Evolutionary conservation across 2,888 invertebrate species (phyloP).

Genomic region (Andrena marginata): DNA sequence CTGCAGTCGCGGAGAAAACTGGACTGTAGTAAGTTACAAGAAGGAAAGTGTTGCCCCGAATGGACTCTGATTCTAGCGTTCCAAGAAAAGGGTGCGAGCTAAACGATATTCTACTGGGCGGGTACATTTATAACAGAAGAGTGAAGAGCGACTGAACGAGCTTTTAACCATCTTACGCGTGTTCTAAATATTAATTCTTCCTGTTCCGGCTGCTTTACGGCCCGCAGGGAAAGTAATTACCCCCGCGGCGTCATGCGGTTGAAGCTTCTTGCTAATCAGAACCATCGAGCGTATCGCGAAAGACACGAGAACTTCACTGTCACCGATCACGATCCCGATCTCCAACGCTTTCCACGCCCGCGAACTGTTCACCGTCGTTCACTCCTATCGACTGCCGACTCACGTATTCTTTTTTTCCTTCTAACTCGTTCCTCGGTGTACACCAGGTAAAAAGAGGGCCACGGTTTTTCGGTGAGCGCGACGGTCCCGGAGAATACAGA

Average conservation of each 20-base stretch:
- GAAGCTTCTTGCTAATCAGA: constrained; percentile 14
- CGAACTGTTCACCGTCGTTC: constrained; percentile 22
- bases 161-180: background rate
- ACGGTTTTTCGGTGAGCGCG: constrained; percentile 15
- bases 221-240: background rate
- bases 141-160: background rate
- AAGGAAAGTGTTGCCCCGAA: background rate
- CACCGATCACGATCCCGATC: background rate
- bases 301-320: background rate
- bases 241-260: constrained; percentile 1
- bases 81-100: background rate
- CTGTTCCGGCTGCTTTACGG: background rate
- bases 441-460: constrained; percentile 54
- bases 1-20: no score
- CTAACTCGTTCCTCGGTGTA: constrained; percentile 42
- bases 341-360: background rate
- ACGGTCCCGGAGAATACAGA: constrained; percentile 4
- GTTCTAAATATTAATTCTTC: constrained; percentile 12
- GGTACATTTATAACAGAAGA: background rate
- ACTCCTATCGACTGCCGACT: constrained; percentile 7
- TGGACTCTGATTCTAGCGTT: background rate
- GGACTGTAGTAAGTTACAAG: background rate
- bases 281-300: background rate
- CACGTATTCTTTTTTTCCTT: constrained; percentile 3
- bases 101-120: background rate